Conservation (phyloP, 2,888 invertebrate genomes). For the Dryomyza anilis region DNA sequence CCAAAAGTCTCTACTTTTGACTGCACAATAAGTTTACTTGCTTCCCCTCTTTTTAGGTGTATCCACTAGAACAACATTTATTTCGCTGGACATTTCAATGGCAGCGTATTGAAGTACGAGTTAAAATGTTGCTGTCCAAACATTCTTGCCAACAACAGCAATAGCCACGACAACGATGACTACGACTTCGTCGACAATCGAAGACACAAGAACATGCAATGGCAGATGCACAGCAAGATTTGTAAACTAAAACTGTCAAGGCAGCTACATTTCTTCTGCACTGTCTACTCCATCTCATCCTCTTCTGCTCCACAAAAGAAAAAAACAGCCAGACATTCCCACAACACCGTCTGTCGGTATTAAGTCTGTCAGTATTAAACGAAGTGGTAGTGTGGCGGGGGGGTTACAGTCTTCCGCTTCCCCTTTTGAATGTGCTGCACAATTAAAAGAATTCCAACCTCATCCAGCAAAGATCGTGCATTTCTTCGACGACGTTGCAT, state of each 20-base stretch:
- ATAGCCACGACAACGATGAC: not conserved
- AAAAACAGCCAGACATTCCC: no score
- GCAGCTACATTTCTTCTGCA: not conserved
- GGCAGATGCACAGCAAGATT: not conserved
- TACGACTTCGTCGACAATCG: not conserved
- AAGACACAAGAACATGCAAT: not conserved
- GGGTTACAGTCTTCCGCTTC: not conserved
- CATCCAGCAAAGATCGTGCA: not conserved
- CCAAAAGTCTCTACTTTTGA: not conserved
- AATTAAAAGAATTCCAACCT: slow-evolving; percentile 3
- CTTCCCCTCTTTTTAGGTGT: no score
- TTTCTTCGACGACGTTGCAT: not conserved
- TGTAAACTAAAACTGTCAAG: slow-evolving; percentile 4
- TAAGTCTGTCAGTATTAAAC: not conserved
- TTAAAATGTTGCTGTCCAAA: slow-evolving; percentile 13
- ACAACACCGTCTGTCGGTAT: not conserved
- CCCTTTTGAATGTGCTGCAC: not conserved
- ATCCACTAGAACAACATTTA: no score
- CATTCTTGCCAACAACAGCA: not conserved
- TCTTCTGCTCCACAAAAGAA: no score
- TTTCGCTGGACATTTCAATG: slow-evolving; percentile 3
- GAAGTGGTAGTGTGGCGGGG: not conserved
- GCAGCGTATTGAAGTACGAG: not conserved
- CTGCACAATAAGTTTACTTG: no score
- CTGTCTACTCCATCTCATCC: not conserved